Evolutionary conservation across 1,140 invertebrate species (phyloP), one percentile per base, ranked within the genome.

Genomic region (Thalassaphorura encarpata): DNA sequence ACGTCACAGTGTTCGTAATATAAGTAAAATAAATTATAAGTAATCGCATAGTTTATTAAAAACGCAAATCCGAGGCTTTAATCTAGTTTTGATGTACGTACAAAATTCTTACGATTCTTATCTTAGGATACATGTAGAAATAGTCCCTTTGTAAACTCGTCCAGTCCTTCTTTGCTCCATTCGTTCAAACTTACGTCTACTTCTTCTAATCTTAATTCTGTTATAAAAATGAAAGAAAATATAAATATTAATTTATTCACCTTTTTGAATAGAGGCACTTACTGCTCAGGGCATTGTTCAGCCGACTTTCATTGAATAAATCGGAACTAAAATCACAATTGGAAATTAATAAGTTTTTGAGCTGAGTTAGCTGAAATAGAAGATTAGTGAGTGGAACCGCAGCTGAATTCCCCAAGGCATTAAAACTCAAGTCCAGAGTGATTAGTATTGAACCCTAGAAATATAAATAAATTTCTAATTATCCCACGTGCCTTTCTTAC

Each of bases 131-230:
- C n/a, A n/a, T n/a, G n/a, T n/a, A n/a, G n/a, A n/a, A n/a, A n/a
- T n/a, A n/a, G n/a, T n/a, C n/a, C n/a, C n/a, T n/a, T n/a, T n/a
- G n/a, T n/a, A n/a, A n/a, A n/a, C n/a, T n/a, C n/a, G n/a, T n/a
- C n/a, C n/a, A n/a, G n/a, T 2, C 57, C 58, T 6, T 28, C 33
- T 52, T 54, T 51, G 18, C 55, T 52, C 39, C 52, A 52, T 16
- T 48, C 15, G 31, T 64, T 64, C 36, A 55, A 64, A 19, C 62
- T 58, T 26, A 64, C 47, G 29, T 64, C 50, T 1, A 64, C 4
- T 5, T 51, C 52, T 50, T 61, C 58, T 4, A 63, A 43, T 31
- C 49, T 41, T 6, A 57, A 58, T 23, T 42, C 62, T 63, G 29
- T 11, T 29, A n/a, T 21, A 36, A 56, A 8, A 56, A 26, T 15